phyloP scores from a whole-genome alignment of 2,797 vertebrate genomes.

The Diplodus sargus region DNA sequence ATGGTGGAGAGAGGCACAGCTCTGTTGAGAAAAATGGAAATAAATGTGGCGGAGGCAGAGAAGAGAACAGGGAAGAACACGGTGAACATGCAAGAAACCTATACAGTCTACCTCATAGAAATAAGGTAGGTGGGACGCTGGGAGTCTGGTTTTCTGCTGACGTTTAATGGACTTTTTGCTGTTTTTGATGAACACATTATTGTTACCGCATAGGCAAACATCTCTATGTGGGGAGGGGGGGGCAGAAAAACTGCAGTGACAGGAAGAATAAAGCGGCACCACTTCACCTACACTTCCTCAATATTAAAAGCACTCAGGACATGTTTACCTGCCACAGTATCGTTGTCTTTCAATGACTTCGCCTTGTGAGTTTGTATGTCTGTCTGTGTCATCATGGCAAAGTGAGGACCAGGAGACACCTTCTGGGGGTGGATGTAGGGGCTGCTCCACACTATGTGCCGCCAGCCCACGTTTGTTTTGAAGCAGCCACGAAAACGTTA shows the following conservation, averaged over 20 bases:
- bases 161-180: neutral
- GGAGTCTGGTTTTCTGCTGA: neutral
- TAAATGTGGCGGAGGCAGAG: slow-evolving; percentile 94
- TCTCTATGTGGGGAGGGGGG: neutral
- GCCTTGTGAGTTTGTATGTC: no score
- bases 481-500: no score
- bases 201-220: neutral
- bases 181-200: neutral
- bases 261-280: neutral
- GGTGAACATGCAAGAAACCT: slow-evolving; percentile 96
- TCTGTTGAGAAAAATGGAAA: slow-evolving; percentile 93
- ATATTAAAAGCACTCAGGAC: neutral
- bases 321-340: neutral
- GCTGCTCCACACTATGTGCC: no score
- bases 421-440: no score
- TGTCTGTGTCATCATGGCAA: no score
- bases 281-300: neutral
- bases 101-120: slow-evolving; percentile 98
- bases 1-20: slow-evolving; percentile 88
- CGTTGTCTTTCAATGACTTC: no score
- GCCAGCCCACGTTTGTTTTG: no score
- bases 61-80: slow-evolving; percentile 96
- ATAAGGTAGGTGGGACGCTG: slow-evolving; percentile 85
- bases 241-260: neutral
- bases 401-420: no score